Evolutionary conservation across 2,797 vertebrate genomes (phyloP), one percentile per base, ranked within the genome.

Genomic region (Geotrypetes seraphini): DNA sequence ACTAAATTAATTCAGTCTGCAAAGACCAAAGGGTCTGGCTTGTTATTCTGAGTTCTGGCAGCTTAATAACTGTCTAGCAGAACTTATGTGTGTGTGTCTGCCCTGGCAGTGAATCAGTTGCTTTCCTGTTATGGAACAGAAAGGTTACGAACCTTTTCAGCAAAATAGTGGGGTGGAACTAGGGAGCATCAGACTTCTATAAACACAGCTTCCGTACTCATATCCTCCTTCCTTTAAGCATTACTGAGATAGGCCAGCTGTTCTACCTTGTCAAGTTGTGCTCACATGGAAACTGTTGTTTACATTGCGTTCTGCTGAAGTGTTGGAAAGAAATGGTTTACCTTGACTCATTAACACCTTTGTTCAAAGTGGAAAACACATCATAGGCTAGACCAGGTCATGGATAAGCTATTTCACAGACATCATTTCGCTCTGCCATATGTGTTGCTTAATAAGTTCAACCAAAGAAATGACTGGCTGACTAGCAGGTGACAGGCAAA

Each of bases 71-170:
- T 61, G 66, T 41, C 38, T 29, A 49, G 53, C 46, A 36, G 55
- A 27, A 10, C 65, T 60, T 43, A 33, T 38, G 69, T 62, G 63
- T 73, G 53, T 57, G 51, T 53, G 66, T 57, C 63, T 72, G 53
- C 71, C 59, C 56, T 65, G 65, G 39, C 55, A 55, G 36, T 38
- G 45, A 62, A 62, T 78, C 63, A 36, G 37, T 49, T 49, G 23
- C 39, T 69, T 70, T 67, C 53, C 50, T 62, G 55, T 65, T 64
- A 57, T 45, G 52, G 64, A 72, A 54, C 22, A 58, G 39, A 11
- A 71, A 63, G 65, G 50, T 52, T 56, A 33, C 25, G 61, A 63
- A 60, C 43, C 50, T 50, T 31, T 41, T 53, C 31, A 39, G 56
- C 50, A 39, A 53, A 60, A 50, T 9, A 38, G 18, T 41, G 40